Percentiles rank a stretch among this genome's conserved stretches.
Evolutionary conservation across 2,113 vertebrate species (phyloP).

Genomic region (Motacilla tschutschensis): DNA sequence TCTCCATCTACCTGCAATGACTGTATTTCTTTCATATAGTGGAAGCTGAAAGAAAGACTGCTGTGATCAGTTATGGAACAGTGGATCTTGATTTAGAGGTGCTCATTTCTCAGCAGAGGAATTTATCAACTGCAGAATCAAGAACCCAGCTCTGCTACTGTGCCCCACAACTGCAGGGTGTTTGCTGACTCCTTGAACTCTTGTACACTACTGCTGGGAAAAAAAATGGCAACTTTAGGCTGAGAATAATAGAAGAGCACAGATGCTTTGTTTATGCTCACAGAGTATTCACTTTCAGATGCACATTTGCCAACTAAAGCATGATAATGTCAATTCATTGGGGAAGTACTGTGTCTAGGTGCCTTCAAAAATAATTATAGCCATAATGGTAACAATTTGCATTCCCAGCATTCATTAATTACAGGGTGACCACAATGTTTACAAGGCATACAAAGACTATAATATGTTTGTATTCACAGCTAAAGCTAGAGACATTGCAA

Average conservation of each 20-base stretch:
- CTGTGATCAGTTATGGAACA: neutral
- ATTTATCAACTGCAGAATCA: neutral
- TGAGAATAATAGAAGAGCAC: neutral
- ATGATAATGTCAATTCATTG: neutral
- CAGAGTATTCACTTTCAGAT: neutral
- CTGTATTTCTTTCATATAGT: neutral
- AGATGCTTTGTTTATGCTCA: neutral
- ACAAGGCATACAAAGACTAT: neutral
- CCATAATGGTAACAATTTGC: neutral
- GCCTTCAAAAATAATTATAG: conserved; percentile 33
- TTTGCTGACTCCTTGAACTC: neutral
- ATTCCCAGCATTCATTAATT: conserved; percentile 2
- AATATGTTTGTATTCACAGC: neutral
- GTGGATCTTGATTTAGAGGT: neutral
- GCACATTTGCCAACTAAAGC: conserved; percentile 1
- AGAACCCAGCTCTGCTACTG: neutral
- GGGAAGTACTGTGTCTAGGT: neutral
- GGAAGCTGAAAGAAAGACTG: neutral
- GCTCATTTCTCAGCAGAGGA: neutral
- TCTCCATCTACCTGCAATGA: neutral
- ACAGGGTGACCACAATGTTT: neutral
- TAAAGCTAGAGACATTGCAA: neutral
- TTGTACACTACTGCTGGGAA: neutral
- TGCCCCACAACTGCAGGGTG: neutral
- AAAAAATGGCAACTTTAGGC: neutral